Base-by-base conservation (phyloP, 2,113 vertebrate genomes). In the Tringa solitaria region DNA sequence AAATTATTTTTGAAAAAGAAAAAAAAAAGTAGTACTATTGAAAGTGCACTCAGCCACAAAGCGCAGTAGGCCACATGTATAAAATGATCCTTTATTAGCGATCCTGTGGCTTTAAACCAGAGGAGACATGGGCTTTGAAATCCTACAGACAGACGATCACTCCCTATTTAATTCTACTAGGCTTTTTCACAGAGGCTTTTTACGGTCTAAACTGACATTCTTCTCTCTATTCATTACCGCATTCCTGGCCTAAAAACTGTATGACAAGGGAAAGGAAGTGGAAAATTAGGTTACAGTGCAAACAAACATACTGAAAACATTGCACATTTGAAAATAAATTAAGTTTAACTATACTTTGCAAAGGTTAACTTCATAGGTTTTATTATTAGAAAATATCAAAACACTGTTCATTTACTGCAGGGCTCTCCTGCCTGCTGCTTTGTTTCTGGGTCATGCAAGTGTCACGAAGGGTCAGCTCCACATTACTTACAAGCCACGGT, bases 261-360 rank as follows among this genome's bases (percentile, higher is more conserved):
- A 95, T 94, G 92, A 96, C 93, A 97, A 95, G 96, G 95, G 91
- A 96, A 96, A 92, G 92, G 95, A 96, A 95, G 92, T 96, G 92
- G 95, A 96, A 95, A 97, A 95, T 96, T 89, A 96, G 93, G 93
- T 95, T 95, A 95, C 92, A 96, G 78, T 76, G 82, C 87, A 96
- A 96, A 96, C 86, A 96, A 95, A 96, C 90, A 95, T 63, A 90
- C 78, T 91, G 93, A 95, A 96, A 95, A 92, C 95, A 94, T 79
- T 68, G 82, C 88, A 94, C 85, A 87, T 94, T 93, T 92, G 76
- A 92, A 96, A 96, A 96, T 81, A 96, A 94, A 96, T 96, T 90
- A 96, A 97, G 91, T 94, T 96, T 91, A 93, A 89, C 85, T 85
- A 84, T 90, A 96, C 75, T 94, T 95, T 2, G 22, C 78, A 95